Evolutionary conservation across 2,113 vertebrate genomes (phyloP), one percentile per base, ranked within the genome.

Genomic region (Hoplias malabaricus): DNA sequence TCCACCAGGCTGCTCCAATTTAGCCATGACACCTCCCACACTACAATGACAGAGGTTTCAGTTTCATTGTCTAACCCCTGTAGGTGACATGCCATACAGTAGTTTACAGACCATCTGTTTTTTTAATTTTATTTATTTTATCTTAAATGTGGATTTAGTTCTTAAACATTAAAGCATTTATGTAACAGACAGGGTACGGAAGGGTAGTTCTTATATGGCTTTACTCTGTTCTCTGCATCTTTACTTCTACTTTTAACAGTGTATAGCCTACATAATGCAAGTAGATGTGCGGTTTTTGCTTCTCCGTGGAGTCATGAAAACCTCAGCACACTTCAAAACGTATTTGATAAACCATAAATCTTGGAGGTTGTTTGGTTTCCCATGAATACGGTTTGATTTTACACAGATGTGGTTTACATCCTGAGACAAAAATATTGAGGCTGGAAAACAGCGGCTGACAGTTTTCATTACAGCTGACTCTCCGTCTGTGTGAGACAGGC

Each of bases 381-480:
- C 14, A 31, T 21, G 46, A 75, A 65, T n/a, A 42, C 34, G 19
- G 38, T 14, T 7, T 8, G 48, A 14, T 25, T 56, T 57, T 31
- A 57, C 25, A 2, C 73, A 5, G 63, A 57, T 14, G 29, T 27
- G 29, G 56, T 59, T 31, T 21, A 75, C 73, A 66, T 23, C 31
- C 25, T 31, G 27, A 59, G 12, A 1, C 29, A n/a, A 61, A 61
- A 33, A 89, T 27, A 29, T 16, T 63, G 31, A 63, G 4, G 29
- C 2, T 3, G 16, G 33, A 25, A 63, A 75, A 75, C 61, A 43
- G 50, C 12, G 11, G 19, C 57, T 77, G 63, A 69, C 36, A 68
- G 63, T 77, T 77, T 69, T 77, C 53, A 89, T 90, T 83, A 90
- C 50, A 71, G 82, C 78, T 84, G 83, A 85, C 79, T 73, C 70